phyloP scores from a whole-genome alignment of 92 coral and sea anemone genomes.

The Micromussa lordhowensis region DNA sequence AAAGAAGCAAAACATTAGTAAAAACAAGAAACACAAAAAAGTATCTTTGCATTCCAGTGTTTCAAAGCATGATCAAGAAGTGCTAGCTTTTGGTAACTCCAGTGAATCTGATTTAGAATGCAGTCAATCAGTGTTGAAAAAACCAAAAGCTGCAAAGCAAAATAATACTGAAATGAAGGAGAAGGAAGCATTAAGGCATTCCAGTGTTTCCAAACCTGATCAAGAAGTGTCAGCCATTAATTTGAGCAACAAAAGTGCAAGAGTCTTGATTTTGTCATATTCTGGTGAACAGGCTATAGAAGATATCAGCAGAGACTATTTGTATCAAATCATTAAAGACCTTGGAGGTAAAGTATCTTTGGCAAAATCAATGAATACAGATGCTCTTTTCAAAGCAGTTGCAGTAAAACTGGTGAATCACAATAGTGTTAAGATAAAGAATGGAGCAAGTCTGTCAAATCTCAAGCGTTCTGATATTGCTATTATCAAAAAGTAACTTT shows the following conservation, averaged over 20 bases:
- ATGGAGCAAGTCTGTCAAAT: slow-evolving; percentile 8
- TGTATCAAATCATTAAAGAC: slow-evolving; percentile 28
- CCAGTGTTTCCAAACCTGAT: slow-evolving; percentile 13
- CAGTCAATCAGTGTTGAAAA: too few species aligned
- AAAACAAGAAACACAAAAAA: too few species aligned
- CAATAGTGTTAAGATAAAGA: slow-evolving; percentile 14
- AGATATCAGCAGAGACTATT: slow-evolving; percentile 21
- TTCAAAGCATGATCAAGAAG: too few species aligned
- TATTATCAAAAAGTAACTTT: slow-evolving; percentile 15
- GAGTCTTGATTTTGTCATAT: slow-evolving; percentile 11
- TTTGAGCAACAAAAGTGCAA: slow-evolving; percentile 18
- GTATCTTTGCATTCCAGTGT: too few species aligned
- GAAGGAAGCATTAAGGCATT: neutral
- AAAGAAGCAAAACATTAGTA: too few species aligned
- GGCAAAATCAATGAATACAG: slow-evolving; percentile 7
- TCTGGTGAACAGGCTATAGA: slow-evolving; percentile 16
- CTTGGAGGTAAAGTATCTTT: slow-evolving; percentile 34
- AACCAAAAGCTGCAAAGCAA: too few species aligned
- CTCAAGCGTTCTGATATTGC: slow-evolving; percentile 28
- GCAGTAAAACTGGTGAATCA: slow-evolving; percentile 20
- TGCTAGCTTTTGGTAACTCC: too few species aligned
- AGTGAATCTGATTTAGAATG: too few species aligned
- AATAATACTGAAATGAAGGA: neutral
- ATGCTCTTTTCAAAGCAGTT: slow-evolving; percentile 30
- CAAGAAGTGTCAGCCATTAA: slow-evolving; percentile 25